Base-by-base conservation (phyloP, 1,140 invertebrate genomes). In the Euura lappo region DNA sequence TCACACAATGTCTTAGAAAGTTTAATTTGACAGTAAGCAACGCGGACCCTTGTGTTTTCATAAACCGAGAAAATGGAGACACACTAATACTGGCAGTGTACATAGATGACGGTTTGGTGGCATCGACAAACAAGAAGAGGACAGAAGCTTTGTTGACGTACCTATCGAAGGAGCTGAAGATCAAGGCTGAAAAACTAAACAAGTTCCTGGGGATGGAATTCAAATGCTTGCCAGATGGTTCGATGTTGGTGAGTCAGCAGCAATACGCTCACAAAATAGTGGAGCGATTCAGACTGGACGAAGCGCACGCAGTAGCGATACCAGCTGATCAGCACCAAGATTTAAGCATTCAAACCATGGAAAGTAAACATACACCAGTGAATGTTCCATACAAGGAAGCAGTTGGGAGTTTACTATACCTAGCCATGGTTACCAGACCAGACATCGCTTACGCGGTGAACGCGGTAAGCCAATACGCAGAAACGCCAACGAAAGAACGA, bases 71-170 rank as follows among this genome's bases (percentile, higher is more conserved):
- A 8, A 73, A 80, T 10, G 71, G 60, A 65, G 60, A 71, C 44
- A 79, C 80, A 73, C 74, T 85, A 4, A 78, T 87, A 45, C 47
- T 89, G 0, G 81, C 79, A 6, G 76, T 88, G 2, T 88, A 89
- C 83, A 87, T 89, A 5, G 88, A 90, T 79, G 88, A 89, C 81
- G 85, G 84, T n/a, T 69, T 88, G 0, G 66, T 86, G 42, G 74
- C 80, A n/a, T 78, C 78, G 28, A 71, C 45, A 42, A 70, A 60
- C 44, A 13, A 75, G 69, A 68, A 74, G 6, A 73, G 64, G 45
- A 75, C 83, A 13, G 51, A 74, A 7, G 11, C 72, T 8, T 72
- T 87, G 44, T 46, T 79, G 0, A 28, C 74, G n/a, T 46, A 73
- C 51, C 64, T 79, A 43, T 73, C 47, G 64, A 67, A 44, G 5